Conservation (phyloP, 2,113 vertebrate species). For the Pitta sordida region DNA sequence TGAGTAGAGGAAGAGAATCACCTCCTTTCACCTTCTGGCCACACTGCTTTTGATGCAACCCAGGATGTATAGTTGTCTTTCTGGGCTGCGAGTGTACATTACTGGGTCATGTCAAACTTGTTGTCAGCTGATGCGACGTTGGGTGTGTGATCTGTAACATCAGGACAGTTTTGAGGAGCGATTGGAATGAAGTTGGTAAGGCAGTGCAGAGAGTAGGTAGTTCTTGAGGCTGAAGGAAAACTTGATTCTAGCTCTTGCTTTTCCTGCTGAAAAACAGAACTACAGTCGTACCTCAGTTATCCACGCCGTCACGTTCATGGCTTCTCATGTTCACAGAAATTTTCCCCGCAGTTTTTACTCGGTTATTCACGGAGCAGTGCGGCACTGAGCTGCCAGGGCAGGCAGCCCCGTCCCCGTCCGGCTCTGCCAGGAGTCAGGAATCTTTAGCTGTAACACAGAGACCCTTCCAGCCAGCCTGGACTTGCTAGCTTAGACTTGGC, state of each 20-base stretch:
- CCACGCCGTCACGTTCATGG: too few species aligned
- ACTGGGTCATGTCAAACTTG: background rate
- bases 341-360: too few species aligned
- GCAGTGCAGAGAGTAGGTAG: background rate
- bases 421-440: too few species aligned
- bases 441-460: too few species aligned
- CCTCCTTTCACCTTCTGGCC: background rate
- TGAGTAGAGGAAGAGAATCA: background rate
- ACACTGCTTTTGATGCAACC: background rate
- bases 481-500: too few species aligned
- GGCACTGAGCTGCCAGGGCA: too few species aligned
- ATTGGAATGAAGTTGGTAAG: background rate
- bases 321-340: too few species aligned
- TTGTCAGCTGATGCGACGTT: background rate
- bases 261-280: background rate
- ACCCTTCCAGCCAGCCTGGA: too few species aligned
- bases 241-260: background rate
- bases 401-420: too few species aligned
- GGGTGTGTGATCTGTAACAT: background rate
- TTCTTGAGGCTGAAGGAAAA: background rate
- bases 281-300: too few species aligned
- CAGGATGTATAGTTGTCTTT: background rate
- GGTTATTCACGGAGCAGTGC: too few species aligned
- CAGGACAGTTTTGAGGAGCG: background rate
- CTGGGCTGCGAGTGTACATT: background rate